phyloP scores from a whole-genome alignment of 2,888 invertebrate species.

The Phengaris alcon region DNA sequence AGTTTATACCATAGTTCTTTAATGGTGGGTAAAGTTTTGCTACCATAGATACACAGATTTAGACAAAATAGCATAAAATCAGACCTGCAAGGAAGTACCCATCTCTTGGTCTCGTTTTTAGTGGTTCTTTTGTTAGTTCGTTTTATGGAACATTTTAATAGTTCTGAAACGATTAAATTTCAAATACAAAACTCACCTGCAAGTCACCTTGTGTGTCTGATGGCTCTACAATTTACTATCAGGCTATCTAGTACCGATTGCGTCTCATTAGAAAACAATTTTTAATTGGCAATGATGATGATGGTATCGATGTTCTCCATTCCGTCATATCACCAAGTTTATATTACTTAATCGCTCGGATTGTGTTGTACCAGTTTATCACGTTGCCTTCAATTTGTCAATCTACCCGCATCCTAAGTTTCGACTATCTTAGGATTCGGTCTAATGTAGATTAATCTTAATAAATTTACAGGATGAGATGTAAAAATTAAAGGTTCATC shows the following conservation, averaged over 20 bases:
- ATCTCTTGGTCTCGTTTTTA: too few relatives aligned
- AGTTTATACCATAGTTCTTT: background rate
- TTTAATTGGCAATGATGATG: background rate
- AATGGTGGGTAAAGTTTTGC: background rate
- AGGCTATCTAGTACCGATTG: too few relatives aligned
- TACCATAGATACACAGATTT: background rate
- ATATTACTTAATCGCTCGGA: constrained; percentile 67
- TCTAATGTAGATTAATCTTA: constrained; percentile 1
- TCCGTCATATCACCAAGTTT: constrained; percentile 56
- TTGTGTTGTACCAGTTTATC: constrained; percentile 53
- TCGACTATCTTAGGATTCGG: constrained; percentile 24
- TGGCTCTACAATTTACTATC: too few relatives aligned
- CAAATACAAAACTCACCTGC: too few relatives aligned
- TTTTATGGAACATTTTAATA: too few relatives aligned
- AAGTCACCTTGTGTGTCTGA: too few relatives aligned
- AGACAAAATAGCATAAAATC: too few relatives aligned
- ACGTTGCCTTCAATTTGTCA: constrained; percentile 65
- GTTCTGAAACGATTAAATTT: too few relatives aligned
- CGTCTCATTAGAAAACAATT: background rate
- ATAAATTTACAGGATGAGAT: background rate
- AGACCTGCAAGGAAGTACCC: too few relatives aligned
- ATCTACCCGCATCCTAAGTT: constrained; percentile 60
- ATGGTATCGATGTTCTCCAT: constrained; percentile 25
- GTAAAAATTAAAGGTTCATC: too few relatives aligned
- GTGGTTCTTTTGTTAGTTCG: too few relatives aligned